A percentile compares a stretch with the other conserved stretches of the same genome.
Evolutionary conservation across 2,113 vertebrate genomes (phyloP).

Genomic region (Carassius gibelio): DNA sequence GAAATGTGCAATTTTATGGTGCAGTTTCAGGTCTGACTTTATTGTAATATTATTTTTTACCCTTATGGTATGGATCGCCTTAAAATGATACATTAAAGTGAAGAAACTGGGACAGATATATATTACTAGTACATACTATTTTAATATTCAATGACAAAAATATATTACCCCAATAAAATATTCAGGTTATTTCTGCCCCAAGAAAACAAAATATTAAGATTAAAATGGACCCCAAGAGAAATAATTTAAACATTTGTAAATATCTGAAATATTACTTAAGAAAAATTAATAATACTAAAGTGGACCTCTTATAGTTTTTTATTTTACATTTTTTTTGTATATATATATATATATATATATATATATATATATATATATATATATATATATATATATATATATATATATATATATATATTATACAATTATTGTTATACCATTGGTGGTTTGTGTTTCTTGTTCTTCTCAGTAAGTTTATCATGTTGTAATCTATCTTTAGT

Average conservation of each 20-base stretch:
- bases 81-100: neutral
- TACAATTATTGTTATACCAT: too few relatives aligned
- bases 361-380: too few relatives aligned
- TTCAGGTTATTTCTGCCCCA: neutral
- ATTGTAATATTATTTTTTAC: neutral
- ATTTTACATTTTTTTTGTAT: too few relatives aligned
- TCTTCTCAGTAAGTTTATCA: neutral
- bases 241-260: neutral
- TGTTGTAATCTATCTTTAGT: constrained; percentile 31
- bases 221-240: neutral
- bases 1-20: neutral
- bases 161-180: neutral
- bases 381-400: too few relatives aligned
- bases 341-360: too few relatives aligned
- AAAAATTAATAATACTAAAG: neutral
- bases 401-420: neutral
- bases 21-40: neutral
- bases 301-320: neutral
- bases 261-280: neutral
- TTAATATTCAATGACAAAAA: neutral
- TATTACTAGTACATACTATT: neutral
- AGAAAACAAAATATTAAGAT: neutral
- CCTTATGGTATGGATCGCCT: neutral
- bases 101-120: neutral
- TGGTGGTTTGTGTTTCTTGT: constrained; percentile 11